Percentiles rank a stretch among this genome's conserved stretches.
phyloP scores from a whole-genome alignment of 2,888 invertebrate genomes.

The Acanthosoma haemorrhoidale region DNA sequence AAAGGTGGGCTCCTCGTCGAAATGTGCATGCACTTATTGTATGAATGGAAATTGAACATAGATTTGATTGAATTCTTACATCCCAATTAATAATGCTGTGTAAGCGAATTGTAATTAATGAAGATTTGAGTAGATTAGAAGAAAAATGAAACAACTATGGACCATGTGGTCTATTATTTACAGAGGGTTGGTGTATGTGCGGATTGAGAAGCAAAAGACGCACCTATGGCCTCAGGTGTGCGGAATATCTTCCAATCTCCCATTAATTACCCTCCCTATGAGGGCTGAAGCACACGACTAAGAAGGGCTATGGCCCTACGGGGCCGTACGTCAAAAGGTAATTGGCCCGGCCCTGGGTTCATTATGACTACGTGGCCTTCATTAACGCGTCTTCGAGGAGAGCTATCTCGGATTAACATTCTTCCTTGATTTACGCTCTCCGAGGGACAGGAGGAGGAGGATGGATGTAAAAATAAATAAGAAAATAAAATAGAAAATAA shows the following conservation, averaged over 20 bases:
- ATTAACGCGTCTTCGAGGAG: not conserved
- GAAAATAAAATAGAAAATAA: constrained; percentile 2
- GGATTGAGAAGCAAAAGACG: too few species aligned
- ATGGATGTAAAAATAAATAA: constrained; percentile 12
- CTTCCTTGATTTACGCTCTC: constrained; percentile 17
- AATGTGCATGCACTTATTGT: too few species aligned
- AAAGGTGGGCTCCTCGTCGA: too few species aligned
- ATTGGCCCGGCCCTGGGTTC: not conserved
- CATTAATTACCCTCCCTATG: not conserved
- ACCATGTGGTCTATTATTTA: too few species aligned
- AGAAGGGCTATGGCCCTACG: not conserved
- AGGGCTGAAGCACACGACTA: not conserved
- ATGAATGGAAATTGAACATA: too few species aligned
- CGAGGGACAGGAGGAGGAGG: not conserved
- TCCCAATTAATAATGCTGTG: too few species aligned
- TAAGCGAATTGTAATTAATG: too few species aligned
- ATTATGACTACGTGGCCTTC: constrained; percentile 2
- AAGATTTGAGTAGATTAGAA: too few species aligned
- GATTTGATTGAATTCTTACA: too few species aligned
- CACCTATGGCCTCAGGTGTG: not conserved
- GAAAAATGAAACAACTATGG: too few species aligned
- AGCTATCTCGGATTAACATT: constrained; percentile 11
- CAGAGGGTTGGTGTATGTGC: too few species aligned
- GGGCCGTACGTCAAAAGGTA: constrained; percentile 6
- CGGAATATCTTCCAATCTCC: not conserved